Evolutionary conservation across 2,888 invertebrate species (phyloP), one percentile per base, ranked within the genome.

Genomic region (Psylliodes chrysocephalus): DNA sequence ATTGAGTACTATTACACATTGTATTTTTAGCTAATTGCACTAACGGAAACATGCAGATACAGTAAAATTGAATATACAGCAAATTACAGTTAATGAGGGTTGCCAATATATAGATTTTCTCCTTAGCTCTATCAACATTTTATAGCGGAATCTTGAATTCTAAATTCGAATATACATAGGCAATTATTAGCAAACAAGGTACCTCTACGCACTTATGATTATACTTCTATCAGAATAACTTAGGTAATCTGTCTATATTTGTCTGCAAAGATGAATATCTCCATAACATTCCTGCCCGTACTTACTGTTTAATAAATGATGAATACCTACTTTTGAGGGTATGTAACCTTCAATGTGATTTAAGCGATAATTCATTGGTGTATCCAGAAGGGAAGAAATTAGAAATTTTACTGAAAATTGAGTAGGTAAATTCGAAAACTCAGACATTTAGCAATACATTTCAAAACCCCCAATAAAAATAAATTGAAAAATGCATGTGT

Each of bases 231-330:
- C 47, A 35, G 60, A 60, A 64, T 56, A 64, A 52, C 55, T 57
- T 65, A 49, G 63, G 60, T 57, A 66, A 66, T 66, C 55, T 60
- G 66, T 66, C 66, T 63, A 60, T 63, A 63, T 62, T 66, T 66
- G 57, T 61, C 63, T 53, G 56, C 25, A 51, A 53, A 63, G 63
- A 66, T 60, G 49, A 55, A 55, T 51, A 59, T 56, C 47, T 54
- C 47, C 35, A 63, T 56, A 56, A 38, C 63, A 63, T 66, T 56
- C 56, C 57, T 52, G 10, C 56, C 42, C 52, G 52, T 63, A 60
- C 28, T 56, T 59, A 49, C 42, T 44, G 25, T 22, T 46, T 47
- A 61, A 61, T 62, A 65, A 46, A 63, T 56, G 33, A 47, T 56
- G 30, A 56, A 56, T 56, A 56, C n/a, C n/a, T n/a, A n/a, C 46